Percentiles rank a stretch among this genome's conserved stretches.
Evolutionary conservation across 2,113 vertebrate genomes (phyloP).

Genomic region (Nymphicus hollandicus): DNA sequence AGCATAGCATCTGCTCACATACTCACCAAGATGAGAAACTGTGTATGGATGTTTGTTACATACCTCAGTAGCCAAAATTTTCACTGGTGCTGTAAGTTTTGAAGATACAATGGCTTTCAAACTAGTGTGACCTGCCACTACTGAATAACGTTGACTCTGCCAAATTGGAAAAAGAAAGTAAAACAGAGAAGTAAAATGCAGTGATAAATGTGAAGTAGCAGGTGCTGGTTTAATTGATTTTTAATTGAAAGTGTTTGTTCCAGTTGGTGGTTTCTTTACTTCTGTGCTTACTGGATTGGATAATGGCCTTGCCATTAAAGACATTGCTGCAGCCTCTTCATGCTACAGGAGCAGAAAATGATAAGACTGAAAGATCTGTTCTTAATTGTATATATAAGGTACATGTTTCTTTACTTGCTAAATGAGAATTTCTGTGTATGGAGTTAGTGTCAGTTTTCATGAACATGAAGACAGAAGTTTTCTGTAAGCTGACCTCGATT

Average conservation of each 20-base stretch:
- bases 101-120: neutral
- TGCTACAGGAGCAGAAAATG: slow-evolving; percentile 81
- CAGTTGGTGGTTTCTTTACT: slow-evolving; percentile 96
- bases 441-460: neutral
- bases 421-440: neutral
- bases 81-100: neutral
- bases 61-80: neutral
- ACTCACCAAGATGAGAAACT: neutral
- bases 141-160: neutral
- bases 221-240: slow-evolving; percentile 18
- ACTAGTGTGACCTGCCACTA: neutral
- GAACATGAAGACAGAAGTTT: neutral
- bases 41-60: neutral
- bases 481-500: neutral
- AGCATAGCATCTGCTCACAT: neutral
- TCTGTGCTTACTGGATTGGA: slow-evolving; percentile 96
- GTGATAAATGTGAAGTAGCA: neutral
- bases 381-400: slow-evolving; percentile 98
- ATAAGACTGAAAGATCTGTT: slow-evolving; percentile 88
- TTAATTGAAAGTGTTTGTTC: slow-evolving; percentile 46
- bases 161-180: neutral
- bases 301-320: slow-evolving; percentile 93
- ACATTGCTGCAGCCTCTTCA: slow-evolving; percentile 89
- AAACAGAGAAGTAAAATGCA: neutral
- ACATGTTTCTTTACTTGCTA: neutral